Percentiles rank a stretch among this genome's conserved stretches.
Evolutionary conservation across 2,888 invertebrate species (phyloP).

Genomic region (Cerceris rybyensis): DNA sequence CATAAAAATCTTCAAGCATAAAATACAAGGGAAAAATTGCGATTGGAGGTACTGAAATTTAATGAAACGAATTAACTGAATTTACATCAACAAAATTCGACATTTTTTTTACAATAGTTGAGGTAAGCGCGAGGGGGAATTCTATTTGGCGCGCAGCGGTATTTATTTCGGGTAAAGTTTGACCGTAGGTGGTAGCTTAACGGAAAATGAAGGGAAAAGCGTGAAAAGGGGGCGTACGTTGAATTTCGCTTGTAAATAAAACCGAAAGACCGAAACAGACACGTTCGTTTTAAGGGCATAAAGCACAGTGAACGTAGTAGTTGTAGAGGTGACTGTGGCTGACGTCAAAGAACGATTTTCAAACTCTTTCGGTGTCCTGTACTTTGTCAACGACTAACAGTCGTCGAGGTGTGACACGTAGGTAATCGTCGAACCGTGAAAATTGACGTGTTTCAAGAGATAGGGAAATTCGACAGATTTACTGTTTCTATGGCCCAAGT

Average conservation of each 20-base stretch:
- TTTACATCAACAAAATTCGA: too few relatives aligned
- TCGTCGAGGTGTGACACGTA: slow-evolving; percentile 10
- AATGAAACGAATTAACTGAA: too few relatives aligned
- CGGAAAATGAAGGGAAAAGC: slow-evolving; percentile 6
- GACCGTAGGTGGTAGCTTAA: not conserved
- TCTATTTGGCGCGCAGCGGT: not conserved
- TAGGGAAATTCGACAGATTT: not conserved
- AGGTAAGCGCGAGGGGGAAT: not conserved
- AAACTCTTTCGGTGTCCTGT: slow-evolving; percentile 18
- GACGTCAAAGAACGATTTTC: slow-evolving; percentile 56
- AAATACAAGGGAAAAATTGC: too few relatives aligned
- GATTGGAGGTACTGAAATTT: too few relatives aligned
- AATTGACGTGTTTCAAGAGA: slow-evolving; percentile 10
- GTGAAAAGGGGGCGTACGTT: not conserved
- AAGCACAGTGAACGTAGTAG: slow-evolving; percentile 12
- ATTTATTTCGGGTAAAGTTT: slow-evolving; percentile 4
- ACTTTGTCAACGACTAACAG: slow-evolving; percentile 13
- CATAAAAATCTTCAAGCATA: too few relatives aligned
- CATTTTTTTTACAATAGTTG: too few relatives aligned
- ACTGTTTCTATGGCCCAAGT: too few relatives aligned
- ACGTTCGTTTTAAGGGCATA: slow-evolving; percentile 28
- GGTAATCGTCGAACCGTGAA: slow-evolving; percentile 19
- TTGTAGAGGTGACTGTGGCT: slow-evolving; percentile 15
- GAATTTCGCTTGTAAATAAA: slow-evolving; percentile 44
- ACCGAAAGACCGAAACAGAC: slow-evolving; percentile 17